phyloP scores from a whole-genome alignment of 2,797 vertebrate species.

The Acanthopagrus latus region DNA sequence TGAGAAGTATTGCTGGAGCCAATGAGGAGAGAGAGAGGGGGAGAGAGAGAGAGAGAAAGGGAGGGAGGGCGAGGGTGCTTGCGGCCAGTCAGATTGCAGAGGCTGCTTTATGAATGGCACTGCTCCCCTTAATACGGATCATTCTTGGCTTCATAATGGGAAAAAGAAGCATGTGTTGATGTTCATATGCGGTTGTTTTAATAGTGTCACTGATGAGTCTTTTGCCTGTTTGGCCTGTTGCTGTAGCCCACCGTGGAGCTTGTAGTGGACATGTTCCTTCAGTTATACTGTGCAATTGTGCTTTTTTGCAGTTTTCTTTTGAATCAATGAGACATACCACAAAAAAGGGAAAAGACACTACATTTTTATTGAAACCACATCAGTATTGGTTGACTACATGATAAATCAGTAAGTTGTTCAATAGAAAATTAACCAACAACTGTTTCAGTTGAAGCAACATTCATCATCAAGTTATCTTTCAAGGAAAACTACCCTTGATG shows the following conservation, averaged over 20 bases:
- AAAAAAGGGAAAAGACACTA: background rate
- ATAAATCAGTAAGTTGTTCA: background rate
- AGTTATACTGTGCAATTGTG: background rate
- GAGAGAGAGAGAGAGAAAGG: background rate
- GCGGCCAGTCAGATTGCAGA: slow-evolving; percentile 32
- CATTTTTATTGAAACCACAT: background rate
- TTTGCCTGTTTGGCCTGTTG: background rate
- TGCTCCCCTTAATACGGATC: slow-evolving; percentile 49
- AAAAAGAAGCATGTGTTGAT: slow-evolving; percentile 17
- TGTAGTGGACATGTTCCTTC: background rate
- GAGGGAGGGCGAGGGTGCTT: slow-evolving; percentile 1
- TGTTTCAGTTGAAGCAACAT: background rate
- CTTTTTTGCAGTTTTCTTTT: background rate
- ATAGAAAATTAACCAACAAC: background rate
- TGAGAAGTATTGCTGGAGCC: slow-evolving; percentile 46
- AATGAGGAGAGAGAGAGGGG: slow-evolving; percentile 25
- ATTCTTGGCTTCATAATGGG: slow-evolving; percentile 17
- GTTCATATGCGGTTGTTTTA: slow-evolving; percentile 35
- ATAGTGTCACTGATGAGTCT: background rate
- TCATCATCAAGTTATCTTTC: background rate
- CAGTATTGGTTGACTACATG: background rate
- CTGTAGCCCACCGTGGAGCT: background rate
- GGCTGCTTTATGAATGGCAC: slow-evolving; percentile 57
- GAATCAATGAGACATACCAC: background rate
- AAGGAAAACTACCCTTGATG: background rate